These are phyloP conservation scores for Pterophyllum scalare DNA, from an alignment of 2,113 vertebrate species.

Conservation along the genomic window DNA sequence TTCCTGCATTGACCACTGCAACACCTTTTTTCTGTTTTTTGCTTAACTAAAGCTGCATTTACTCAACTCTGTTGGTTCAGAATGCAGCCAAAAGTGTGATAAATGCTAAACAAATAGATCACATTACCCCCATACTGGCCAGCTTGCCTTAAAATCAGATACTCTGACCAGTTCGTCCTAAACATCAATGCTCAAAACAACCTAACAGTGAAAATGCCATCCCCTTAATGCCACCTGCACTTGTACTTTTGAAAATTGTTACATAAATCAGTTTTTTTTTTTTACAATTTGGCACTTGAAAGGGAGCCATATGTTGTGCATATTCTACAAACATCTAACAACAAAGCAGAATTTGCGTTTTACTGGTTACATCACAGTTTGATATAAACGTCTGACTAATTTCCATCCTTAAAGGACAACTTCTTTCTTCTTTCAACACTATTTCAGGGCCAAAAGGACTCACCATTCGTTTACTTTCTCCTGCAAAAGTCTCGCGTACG, in stretches of 20 bases:
- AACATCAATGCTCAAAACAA: not conserved
- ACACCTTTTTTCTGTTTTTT: not conserved
- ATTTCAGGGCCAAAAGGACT: conserved; percentile 28
- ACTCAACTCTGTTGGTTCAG: not conserved
- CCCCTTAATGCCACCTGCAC: too few species aligned
- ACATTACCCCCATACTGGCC: not conserved
- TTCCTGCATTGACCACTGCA: not conserved
- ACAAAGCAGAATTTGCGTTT: not conserved
- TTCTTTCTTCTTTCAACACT: not conserved
- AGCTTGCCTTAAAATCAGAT: not conserved
- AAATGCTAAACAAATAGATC: not conserved
- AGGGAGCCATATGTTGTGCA: not conserved
- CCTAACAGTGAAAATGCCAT: too few species aligned
- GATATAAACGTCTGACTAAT: not conserved
- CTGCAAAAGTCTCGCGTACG: conserved; percentile 89
- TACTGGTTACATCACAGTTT: too few species aligned
- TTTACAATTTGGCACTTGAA: not conserved
- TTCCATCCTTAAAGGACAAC: not conserved
- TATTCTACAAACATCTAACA: not conserved
- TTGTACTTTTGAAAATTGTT: too few species aligned
- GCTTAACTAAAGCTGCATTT: not conserved
- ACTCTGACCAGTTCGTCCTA: not conserved
- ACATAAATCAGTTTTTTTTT: not conserved
- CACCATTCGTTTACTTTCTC: conserved; percentile 94
- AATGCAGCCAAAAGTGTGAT: not conserved